Base-by-base conservation (phyloP, 2,797 vertebrate species). In the Taeniopygia guttata region DNA sequence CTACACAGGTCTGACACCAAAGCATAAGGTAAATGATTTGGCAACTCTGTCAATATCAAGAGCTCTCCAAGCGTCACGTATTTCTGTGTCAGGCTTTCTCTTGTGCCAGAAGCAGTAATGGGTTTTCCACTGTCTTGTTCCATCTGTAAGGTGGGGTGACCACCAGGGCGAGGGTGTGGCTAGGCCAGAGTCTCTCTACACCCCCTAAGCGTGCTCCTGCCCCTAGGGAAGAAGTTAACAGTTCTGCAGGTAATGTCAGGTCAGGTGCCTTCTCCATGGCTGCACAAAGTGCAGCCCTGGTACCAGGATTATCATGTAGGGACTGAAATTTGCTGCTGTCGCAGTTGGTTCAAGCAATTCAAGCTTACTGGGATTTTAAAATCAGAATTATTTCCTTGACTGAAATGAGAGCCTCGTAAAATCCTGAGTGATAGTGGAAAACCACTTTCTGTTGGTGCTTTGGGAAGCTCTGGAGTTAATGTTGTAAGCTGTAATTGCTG, bases 101-200 rank as follows among this genome's bases (percentile, higher is more conserved):
- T n/a, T 22, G 15, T 63, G 25, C 3, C 11, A 49, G 32, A 40
- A 63, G 25, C 0, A 4, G 5, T 19, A n/a, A 17, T 1, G 1
- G 8, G 22, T 74, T 77, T 88, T 16, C 34, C 36, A 9, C 5
- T 0, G 2, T 52, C 42, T 22, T 8, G 2, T 30, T 55, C 45
- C 3, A 0, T 10, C 29, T 40, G 11, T 40, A 14, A 1, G 4
- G 29, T 1, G 30, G 7, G 25, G 13, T 3, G 18, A 40, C 19
- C 1, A 4, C 15, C 7, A 2, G 5, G 8, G 16, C 3, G 1
- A 13, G 22, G 18, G 1, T 6, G 4, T 1, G 2, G 11, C 10
- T 13, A 1, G 3, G 10, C 6, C 5, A 5, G 16, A 12, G 25
- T 70, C 26, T 72, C 27, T 1, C 0, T 64, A 18, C 25, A 40